A percentile compares a stretch with the other conserved stretches of the same genome.
Conservation (phyloP, 2,888 invertebrate genomes). For the Lucinisca nassula region DNA sequence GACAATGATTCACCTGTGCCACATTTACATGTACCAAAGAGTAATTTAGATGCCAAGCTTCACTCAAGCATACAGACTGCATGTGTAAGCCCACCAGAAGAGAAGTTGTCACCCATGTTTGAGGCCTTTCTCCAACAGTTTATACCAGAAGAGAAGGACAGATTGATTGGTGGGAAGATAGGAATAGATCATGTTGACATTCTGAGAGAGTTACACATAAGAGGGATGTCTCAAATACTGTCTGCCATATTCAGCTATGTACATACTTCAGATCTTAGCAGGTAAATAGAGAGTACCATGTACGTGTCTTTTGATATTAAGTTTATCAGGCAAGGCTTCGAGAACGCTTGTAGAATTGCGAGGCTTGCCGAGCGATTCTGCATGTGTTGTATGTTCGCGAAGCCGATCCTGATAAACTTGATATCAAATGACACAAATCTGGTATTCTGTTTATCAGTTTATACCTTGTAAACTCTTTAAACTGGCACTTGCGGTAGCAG, state of each 20-base stretch:
- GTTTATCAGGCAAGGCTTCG: no score
- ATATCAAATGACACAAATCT: no score
- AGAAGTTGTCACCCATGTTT: not conserved
- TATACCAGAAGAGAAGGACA: conserved; percentile 55
- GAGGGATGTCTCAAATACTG: conserved; percentile 62
- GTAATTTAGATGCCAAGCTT: not conserved
- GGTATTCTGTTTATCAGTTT: no score
- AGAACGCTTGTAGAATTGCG: no score
- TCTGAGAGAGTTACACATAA: conserved; percentile 66
- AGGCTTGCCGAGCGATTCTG: no score
- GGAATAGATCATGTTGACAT: conserved; percentile 79
- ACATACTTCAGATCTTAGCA: conserved; percentile 73
- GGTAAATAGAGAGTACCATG: conserved; percentile 59
- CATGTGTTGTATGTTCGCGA: no score
- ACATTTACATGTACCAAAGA: not conserved
- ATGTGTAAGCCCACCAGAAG: not conserved
- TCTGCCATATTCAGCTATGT: conserved; percentile 69
- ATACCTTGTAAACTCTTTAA: no score
- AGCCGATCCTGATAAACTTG: no score
- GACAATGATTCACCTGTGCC: not conserved
- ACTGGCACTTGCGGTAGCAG: no score
- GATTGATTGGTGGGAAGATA: conserved; percentile 81
- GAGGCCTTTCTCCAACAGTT: conserved; percentile 29
- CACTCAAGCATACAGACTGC: no score
- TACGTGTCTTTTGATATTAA: no score